Base-by-base conservation (phyloP, 2,797 vertebrate genomes). In the Chrysolophus pictus region DNA sequence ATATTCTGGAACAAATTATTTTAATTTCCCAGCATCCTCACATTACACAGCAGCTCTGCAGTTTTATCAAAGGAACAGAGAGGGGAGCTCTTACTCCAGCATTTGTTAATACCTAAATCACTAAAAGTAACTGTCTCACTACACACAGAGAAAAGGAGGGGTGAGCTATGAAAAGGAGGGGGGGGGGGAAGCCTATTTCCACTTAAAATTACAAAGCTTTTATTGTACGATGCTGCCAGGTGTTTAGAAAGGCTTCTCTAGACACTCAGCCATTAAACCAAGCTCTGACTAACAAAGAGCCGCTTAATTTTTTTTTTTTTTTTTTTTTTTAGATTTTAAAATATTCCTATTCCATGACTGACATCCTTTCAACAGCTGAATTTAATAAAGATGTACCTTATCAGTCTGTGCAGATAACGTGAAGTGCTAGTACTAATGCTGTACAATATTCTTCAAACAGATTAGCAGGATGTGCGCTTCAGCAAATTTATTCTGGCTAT, bases 301-400 rank as follows among this genome's bases (percentile, higher is more conserved):
- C 10, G 96, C 98, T 98, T 98, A 98, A 98, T 42, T 98, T 98
- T 98, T 95, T 53, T 28, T 53, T 53, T 97, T 96, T 53, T 53
- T 97, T 96, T 96, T 53, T 53, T 97, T 96, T 96, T 94, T 56
- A 94, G 94, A 96, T 98, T 98, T 99, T 99, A 98, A 98, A 98
- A 98, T 99, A 98, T 98, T 99, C 97, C 98, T 97, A 97, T 98
- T 98, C 97, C 96, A 93, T 97, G 98, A 98, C 97, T 97, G 98
- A 98, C 98, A 98, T 97, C 97, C 98, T 98, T 98, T 98, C 98
- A 98, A 97, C 98, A 98, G 97, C 97, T 97, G 98, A 98, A 98
- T 99, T 99, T 99, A 99, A 99, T 99, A 99, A 99, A 99, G 98
- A 99, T 98, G 98, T 98, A 98, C 98, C 98, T 99, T 99, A 99